Evolutionary conservation across 2,113 vertebrate species (phyloP).

Genomic region (Callopanchax toddi): DNA sequence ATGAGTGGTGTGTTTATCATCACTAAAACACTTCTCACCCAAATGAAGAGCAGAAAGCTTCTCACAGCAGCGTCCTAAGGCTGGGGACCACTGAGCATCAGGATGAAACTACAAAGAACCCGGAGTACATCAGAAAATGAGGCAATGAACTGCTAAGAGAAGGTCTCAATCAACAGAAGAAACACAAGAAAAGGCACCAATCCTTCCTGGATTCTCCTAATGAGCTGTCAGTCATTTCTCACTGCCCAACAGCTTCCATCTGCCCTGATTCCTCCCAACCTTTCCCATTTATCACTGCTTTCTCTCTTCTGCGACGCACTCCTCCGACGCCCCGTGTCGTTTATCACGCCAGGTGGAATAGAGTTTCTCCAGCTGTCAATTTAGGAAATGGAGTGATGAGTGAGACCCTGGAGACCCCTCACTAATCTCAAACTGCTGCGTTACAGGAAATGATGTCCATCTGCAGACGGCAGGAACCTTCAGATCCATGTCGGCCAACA

Average conservation of each 20-base stretch:
- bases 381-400: slow-evolving; percentile 80
- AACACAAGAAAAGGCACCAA: slow-evolving; percentile 17
- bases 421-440: slow-evolving; percentile 70
- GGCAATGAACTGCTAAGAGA: not conserved
- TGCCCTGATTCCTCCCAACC: slow-evolving; percentile 77
- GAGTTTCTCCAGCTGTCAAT: slow-evolving; percentile 81
- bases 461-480: slow-evolving; percentile 42
- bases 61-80: not conserved
- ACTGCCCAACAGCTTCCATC: slow-evolving; percentile 78
- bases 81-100: no score
- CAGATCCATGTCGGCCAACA: slow-evolving; percentile 5
- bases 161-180: not conserved
- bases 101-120: no score
- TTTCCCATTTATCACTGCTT: slow-evolving; percentile 74
- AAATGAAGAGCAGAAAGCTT: not conserved
- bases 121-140: not conserved
- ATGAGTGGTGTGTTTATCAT: no score
- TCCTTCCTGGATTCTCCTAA: slow-evolving; percentile 56
- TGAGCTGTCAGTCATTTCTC: slow-evolving; percentile 77
- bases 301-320: slow-evolving; percentile 61
- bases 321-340: slow-evolving; percentile 67
- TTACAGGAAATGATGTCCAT: slow-evolving; percentile 67
- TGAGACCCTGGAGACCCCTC: slow-evolving; percentile 65
- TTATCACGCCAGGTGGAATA: slow-evolving; percentile 75
- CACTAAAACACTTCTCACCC: no score